A percentile compares a stretch with the other conserved stretches of the same genome.
Conservation (phyloP, 2,113 vertebrate genomes). For the Notechis scutatus region DNA sequence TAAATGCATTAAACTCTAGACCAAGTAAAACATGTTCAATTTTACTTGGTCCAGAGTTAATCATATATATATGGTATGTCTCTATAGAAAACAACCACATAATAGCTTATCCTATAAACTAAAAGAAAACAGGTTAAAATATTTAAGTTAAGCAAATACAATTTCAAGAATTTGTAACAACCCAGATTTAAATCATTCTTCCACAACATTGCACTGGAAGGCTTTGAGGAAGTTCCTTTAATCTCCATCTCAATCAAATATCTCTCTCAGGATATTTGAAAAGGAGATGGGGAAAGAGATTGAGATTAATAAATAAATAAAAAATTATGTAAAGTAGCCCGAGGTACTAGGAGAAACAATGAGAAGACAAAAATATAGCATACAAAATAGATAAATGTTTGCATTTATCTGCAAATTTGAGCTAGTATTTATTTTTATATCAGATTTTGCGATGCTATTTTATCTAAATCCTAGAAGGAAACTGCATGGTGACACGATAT, state of each 20-base stretch:
- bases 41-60: background rate
- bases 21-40: background rate
- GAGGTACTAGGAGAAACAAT: background rate
- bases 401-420: background rate
- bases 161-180: background rate
- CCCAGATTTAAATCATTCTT: background rate
- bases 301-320: background rate
- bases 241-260: background rate
- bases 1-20: background rate
- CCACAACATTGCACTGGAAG: background rate
- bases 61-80: background rate
- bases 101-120: background rate
- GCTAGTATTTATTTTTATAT: background rate
- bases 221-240: background rate
- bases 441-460: background rate
- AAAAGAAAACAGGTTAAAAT: background rate
- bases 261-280: background rate
- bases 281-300: background rate
- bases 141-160: background rate
- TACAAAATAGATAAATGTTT: background rate
- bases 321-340: background rate
- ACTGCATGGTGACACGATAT: background rate
- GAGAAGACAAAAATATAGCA: background rate
- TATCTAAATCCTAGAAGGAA: background rate
- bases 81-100: background rate